A percentile compares a stretch with the other conserved stretches of the same genome.
These are phyloP conservation scores for Tympanuchus pallidicinctus DNA, from an alignment of 2,113 vertebrate species.

Conservation along the genomic window DNA sequence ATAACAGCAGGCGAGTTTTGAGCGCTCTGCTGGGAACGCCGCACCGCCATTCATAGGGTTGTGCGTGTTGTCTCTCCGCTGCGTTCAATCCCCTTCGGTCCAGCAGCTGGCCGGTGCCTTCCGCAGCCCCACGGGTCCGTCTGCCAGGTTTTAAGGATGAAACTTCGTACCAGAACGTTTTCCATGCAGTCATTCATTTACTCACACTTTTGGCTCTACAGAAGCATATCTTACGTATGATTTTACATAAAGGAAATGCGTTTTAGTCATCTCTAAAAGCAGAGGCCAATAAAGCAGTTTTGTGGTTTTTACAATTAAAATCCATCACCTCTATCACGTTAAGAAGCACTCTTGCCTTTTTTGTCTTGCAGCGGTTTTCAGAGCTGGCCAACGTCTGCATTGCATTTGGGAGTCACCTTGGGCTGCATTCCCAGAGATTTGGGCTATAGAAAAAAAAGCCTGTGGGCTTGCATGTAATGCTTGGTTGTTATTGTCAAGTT, in stretches of 20 bases:
- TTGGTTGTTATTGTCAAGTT: not conserved
- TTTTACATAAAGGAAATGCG: not conserved
- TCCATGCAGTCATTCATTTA: rapidly evolving
- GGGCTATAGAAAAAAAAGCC: rapidly evolving
- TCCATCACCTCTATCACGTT: not conserved
- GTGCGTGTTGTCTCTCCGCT: rapidly evolving
- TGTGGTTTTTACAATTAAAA: not conserved
- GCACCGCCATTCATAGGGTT: rapidly evolving
- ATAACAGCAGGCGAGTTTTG: not conserved
- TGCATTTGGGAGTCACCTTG: not conserved
- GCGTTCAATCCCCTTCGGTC: no score
- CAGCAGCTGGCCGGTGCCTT: rapidly evolving
- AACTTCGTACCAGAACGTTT: not conserved
- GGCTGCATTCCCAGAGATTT: not conserved
- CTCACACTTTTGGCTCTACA: rapidly evolving
- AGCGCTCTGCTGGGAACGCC: no score
- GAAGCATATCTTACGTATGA: rapidly evolving
- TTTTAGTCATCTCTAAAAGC: not conserved
- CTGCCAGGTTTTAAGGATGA: not conserved
- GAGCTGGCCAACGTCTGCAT: not conserved
- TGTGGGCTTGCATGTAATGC: rapidly evolving
- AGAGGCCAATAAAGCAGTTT: not conserved
- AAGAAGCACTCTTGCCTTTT: rapidly evolving
- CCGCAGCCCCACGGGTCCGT: no score
- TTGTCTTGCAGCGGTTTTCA: not conserved